phyloP scores from a whole-genome alignment of 2,113 vertebrate genomes.

The Brachionichthys hirsutus region DNA sequence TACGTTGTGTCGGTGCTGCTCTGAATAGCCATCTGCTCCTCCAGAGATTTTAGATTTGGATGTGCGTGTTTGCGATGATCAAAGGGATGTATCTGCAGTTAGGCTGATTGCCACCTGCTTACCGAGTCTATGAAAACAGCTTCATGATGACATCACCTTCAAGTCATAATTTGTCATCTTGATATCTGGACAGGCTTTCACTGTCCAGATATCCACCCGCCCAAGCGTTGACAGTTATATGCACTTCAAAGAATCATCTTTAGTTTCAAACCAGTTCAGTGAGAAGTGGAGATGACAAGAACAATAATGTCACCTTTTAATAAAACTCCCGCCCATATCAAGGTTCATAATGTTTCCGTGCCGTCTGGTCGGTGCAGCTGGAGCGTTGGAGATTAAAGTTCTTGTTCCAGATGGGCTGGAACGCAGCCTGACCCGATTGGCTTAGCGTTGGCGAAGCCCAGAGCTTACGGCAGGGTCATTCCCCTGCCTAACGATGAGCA shows the following conservation, averaged over 20 bases:
- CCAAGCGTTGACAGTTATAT: too few relatives aligned
- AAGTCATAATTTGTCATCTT: conserved; percentile 9
- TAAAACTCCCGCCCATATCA: too few relatives aligned
- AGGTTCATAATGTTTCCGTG: too few relatives aligned
- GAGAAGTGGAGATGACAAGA: too few relatives aligned
- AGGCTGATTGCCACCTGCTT: background rate
- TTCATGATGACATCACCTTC: background rate
- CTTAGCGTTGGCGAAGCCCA: conserved; percentile 48
- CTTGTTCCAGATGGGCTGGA: conserved; percentile 60
- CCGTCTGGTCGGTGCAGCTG: too few relatives aligned
- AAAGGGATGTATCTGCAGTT: background rate
- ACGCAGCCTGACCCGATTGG: conserved; percentile 39
- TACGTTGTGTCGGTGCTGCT: conserved; percentile 71
- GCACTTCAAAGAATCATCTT: too few relatives aligned
- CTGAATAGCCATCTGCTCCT: background rate
- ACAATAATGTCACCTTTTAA: too few relatives aligned
- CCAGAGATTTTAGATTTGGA: background rate
- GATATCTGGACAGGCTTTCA: conserved; percentile 4
- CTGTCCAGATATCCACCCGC: too few relatives aligned
- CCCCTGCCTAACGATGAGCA: conserved; percentile 37
- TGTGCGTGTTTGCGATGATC: background rate
- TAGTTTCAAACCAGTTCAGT: too few relatives aligned
- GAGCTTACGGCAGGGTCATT: conserved; percentile 31
- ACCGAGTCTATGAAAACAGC: background rate
- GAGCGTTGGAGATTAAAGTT: too few relatives aligned